phyloP scores from a whole-genome alignment of 2,888 invertebrate genomes.

The Tetragnatha montana region DNA sequence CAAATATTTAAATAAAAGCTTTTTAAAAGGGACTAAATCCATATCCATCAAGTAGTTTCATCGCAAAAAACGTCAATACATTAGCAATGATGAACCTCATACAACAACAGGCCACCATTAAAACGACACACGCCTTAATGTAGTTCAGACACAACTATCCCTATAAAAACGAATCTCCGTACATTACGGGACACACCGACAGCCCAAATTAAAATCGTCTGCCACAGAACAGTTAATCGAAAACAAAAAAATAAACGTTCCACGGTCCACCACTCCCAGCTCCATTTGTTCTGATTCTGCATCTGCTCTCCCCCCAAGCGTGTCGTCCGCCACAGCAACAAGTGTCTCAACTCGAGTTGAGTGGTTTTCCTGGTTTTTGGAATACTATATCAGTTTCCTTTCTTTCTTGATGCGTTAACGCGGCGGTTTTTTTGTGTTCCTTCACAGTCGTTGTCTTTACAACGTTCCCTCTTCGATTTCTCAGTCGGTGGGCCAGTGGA shows the following conservation, averaged over 20 bases:
- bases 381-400: conserved; percentile 24
- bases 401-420: not conserved
- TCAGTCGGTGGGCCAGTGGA: conserved; percentile 1
- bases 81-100: too few species aligned
- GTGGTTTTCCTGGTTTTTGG: conserved; percentile 48
- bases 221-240: not conserved
- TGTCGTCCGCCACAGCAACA: conserved; percentile 23
- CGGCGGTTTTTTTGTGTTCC: not conserved
- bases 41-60: too few species aligned
- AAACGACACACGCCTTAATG: too few species aligned
- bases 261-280: conserved; percentile 43
- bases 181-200: not conserved
- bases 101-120: too few species aligned
- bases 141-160: too few species aligned
- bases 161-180: conserved; percentile 22
- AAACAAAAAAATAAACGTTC: not conserved
- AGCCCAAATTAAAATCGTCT: not conserved
- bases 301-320: conserved; percentile 30
- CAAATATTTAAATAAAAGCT: too few species aligned
- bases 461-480: not conserved
- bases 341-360: conserved; percentile 24
- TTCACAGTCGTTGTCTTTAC: not conserved
- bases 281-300: conserved; percentile 10
- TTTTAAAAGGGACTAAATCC: too few species aligned
- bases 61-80: too few species aligned